Base-by-base conservation (phyloP, 2,113 vertebrate species). In the Mesoclemmys tuberculata region DNA sequence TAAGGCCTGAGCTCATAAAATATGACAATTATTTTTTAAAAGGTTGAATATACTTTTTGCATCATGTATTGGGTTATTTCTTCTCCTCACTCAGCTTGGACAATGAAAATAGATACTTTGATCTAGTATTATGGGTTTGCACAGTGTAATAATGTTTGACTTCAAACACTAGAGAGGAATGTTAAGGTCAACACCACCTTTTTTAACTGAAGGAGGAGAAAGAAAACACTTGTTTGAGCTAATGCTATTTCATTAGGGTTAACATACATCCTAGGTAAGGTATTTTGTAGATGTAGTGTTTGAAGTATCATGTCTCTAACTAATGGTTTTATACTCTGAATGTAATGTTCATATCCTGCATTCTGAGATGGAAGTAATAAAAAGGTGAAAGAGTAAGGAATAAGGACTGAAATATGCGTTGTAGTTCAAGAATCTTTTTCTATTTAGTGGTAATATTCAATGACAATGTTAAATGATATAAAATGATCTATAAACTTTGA, bases 341-440 rank as follows among this genome's bases (percentile, higher is more conserved):
- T 1, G 55, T 58, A 27, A 0, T 24, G 4, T 85, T 35, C 29
- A 7, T 8, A 6, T 52, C 26, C 2, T n/a, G 1, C 31, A 84
- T 58, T 84, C 21, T 27, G n/a, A 35, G 83, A 80, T 56, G n/a
- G 75, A 92, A 91, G 74, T 84, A 46, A 8, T 87, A 4, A 2
- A 26, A 51, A 78, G 18, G 74, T 80, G 16, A 80, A 48, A 55
- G 84, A 31, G 31, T 64, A 31, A 82, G 38, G 22, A 2, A 0
- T 35, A 44, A n/a, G 35, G 82, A 38, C 21, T 12, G n/a, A 48
- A 87, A 82, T 48, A 3, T 35, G 16, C 80, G 88, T 90, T n/a
- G 0, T 46, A 55, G 1, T 80, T 82, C 3, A 56, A 0, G 6
- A 9, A 68, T 48, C 64, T 54, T 8, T 68, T 13, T 0, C 0